Evolutionary conservation across 2,113 vertebrate genomes (phyloP).

Genomic region (Hucho hucho): DNA sequence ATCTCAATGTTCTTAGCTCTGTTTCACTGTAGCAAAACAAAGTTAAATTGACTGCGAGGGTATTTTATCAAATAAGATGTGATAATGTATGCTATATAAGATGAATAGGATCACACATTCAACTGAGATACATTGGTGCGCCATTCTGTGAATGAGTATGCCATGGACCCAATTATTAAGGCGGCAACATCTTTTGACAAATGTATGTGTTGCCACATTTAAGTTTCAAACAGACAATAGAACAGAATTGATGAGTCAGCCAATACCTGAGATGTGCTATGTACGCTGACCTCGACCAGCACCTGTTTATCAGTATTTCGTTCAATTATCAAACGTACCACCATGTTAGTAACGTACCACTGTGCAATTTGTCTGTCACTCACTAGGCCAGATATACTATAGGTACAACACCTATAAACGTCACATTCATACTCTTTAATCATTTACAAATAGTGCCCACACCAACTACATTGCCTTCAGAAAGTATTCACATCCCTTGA

Average conservation of each 20-base stretch:
- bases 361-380: conserved; percentile 1
- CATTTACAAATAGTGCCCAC: neutral
- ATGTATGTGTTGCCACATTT: neutral
- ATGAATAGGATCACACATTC: neutral
- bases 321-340: neutral
- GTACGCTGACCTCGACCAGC: conserved; percentile 15
- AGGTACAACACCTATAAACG: conserved; percentile 29
- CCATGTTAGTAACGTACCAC: conserved; percentile 11
- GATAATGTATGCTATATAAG: neutral
- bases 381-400: conserved; percentile 9
- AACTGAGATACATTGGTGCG: neutral
- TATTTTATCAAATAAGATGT: neutral
- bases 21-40: neutral
- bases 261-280: conserved; percentile 47
- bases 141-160: neutral
- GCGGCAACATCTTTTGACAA: neutral
- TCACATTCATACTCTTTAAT: conserved; percentile 9
- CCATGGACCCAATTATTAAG: neutral
- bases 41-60: neutral
- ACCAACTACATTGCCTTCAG: neutral
- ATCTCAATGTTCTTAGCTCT: neutral
- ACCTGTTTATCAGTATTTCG: neutral
- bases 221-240: neutral
- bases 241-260: conserved; percentile 1
- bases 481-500: too few relatives aligned